Conservation (phyloP, 2,113 vertebrate genomes). For the Corythornis vintsioides region DNA sequence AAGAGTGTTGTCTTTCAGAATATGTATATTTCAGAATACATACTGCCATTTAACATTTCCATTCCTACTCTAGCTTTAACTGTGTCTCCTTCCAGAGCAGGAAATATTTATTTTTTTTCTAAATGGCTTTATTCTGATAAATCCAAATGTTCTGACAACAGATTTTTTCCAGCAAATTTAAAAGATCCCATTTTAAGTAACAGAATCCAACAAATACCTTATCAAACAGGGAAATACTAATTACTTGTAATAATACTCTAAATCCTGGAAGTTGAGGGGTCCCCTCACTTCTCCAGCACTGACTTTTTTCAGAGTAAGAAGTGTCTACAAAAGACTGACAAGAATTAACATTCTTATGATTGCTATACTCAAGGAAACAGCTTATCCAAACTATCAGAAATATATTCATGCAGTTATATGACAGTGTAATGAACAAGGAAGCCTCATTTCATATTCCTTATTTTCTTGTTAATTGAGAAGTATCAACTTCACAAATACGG, state of each 20-base stretch:
- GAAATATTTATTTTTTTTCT: neutral
- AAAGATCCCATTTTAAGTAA: neutral
- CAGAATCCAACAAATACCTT: neutral
- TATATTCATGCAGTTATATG: neutral
- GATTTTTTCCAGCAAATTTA: neutral
- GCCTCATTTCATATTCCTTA: neutral
- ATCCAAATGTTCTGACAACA: accelerated
- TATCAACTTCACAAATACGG: neutral
- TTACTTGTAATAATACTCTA: neutral
- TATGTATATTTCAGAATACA: neutral
- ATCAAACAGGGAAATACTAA: neutral
- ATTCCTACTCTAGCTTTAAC: neutral
- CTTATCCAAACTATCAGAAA: neutral
- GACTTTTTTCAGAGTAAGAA: neutral
- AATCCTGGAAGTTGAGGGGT: neutral
- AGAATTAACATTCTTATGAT: neutral
- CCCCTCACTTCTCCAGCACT: neutral
- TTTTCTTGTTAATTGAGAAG: neutral
- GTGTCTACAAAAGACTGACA: neutral
- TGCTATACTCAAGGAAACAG: neutral
- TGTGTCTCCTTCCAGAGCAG: neutral
- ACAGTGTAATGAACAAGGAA: neutral
- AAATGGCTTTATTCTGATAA: neutral
- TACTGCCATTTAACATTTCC: neutral
- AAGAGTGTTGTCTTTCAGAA: neutral